A percentile compares a stretch with the other conserved stretches of the same genome.
Evolutionary conservation across 2,113 vertebrate species (phyloP).

Genomic region (Malurus melanocephalus): DNA sequence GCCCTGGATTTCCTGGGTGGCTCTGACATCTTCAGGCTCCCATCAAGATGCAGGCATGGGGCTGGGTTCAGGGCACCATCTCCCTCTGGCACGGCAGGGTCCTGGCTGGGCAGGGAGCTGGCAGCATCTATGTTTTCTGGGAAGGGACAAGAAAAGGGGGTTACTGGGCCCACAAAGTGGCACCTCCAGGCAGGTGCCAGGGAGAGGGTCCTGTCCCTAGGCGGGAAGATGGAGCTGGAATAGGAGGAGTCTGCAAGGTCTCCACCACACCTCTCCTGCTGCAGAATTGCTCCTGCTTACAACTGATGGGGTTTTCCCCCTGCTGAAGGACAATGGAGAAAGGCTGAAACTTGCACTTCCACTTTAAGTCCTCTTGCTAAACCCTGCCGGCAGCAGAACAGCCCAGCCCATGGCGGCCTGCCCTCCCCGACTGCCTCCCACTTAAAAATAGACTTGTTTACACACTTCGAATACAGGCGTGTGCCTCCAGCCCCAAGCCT

Average conservation of each 20-base stretch:
- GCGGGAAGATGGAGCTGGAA: background rate
- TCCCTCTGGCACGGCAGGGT: background rate
- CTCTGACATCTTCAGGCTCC: background rate
- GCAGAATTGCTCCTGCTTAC: background rate
- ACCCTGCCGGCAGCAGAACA: background rate
- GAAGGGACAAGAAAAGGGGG: background rate
- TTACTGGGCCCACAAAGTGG: background rate
- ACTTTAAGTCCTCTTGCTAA: background rate
- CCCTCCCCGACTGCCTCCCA: background rate
- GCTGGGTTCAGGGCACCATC: background rate
- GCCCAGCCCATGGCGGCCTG: background rate
- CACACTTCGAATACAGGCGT: background rate
- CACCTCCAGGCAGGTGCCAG: background rate
- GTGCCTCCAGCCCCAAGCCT: background rate
- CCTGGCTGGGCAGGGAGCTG: background rate
- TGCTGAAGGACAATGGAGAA: background rate
- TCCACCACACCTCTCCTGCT: background rate
- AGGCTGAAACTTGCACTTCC: background rate
- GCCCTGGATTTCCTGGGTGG: background rate
- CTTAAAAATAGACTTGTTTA: slow-evolving; percentile 68
- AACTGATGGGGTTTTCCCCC: background rate
- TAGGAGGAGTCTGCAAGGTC: background rate
- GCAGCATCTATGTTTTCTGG: background rate
- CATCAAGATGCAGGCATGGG: background rate
- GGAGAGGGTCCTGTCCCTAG: rapidly evolving